Conservation (phyloP, 1,140 invertebrate species). For the Heliconius congener region DNA sequence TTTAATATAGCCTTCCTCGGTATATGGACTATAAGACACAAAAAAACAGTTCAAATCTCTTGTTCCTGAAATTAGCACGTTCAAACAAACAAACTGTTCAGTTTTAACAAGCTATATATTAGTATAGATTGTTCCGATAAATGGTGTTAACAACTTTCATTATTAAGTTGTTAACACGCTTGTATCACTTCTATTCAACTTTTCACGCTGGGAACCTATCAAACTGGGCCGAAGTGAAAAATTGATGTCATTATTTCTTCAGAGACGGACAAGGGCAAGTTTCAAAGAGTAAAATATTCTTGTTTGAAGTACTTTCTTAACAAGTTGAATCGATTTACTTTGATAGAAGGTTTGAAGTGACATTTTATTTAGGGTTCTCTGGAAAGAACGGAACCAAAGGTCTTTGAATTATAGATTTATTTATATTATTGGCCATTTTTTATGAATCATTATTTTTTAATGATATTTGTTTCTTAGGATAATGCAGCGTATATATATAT, state of each 20-base stretch:
- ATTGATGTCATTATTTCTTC: slow-evolving; percentile 22
- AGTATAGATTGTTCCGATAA: too few relatives aligned
- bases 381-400: neutral
- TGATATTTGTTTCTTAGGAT: neutral
- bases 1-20: too few relatives aligned
- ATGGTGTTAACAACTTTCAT: neutral
- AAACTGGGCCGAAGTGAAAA: slow-evolving; percentile 22
- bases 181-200: slow-evolving; percentile 6
- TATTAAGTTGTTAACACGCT: neutral
- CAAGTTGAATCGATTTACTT: slow-evolving; percentile 12
- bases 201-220: neutral
- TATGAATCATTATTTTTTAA: neutral
- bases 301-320: slow-evolving; percentile 19
- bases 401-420: neutral
- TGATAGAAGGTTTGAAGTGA: slow-evolving; percentile 16
- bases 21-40: too few relatives aligned
- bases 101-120: too few relatives aligned
- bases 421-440: neutral
- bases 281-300: slow-evolving; percentile 8
- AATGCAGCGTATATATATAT: too few relatives aligned
- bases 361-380: slow-evolving; percentile 20
- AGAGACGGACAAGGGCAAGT: slow-evolving; percentile 8
- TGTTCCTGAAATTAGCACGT: too few relatives aligned
- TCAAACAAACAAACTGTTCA: too few relatives aligned
- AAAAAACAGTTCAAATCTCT: too few relatives aligned